Evolutionary conservation across 2,797 vertebrate species (phyloP), one percentile per base, ranked within the genome.

Genomic region (Pipistrellus pygmaeus): DNA sequence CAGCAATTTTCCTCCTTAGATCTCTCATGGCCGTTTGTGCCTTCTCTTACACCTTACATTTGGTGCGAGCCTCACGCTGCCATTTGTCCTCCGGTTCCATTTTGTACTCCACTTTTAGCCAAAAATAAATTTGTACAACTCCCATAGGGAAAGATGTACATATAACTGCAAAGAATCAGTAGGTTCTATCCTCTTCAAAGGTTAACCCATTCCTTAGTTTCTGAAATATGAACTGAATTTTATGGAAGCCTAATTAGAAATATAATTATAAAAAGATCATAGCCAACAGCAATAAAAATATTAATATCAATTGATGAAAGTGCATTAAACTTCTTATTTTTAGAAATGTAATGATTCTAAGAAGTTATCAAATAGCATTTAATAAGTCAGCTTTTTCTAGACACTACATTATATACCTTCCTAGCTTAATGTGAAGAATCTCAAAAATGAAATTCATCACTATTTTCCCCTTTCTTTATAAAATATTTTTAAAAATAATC

Each of bases 71-170:
- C 13, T 66, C 62, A 88, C 0, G 27, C 14, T 80, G 57, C 1
- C 21, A 32, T 78, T 27, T 90, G 77, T 30, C 66, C 62, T 87
- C 44, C 2, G 51, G 44, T 82, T n/a, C 13, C 13, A 13, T 25
- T 1, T 27, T 51, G 6, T 64, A 51, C 60, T 90, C 77, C 55
- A 51, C 30, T 72, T 30, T 92, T 9, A 78, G 14, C 51, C 46
- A 78, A 55, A 93, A 83, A 73, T 55, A 64, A 13, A 11, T 57
- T 72, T 84, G 68, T 53, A 73, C 35, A 75, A 64, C 30, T 71
- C 3, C 82, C 66, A 1, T 12, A 71, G 20, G 10, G 14, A 71
- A 78, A 66, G 38, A 2, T 10, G 3, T 60, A 53, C 44, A 35
- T 4, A 3, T 15, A 71, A 53, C 38, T 51, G 14, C 0, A 44